Conservation (phyloP, 2,113 vertebrate genomes). For the Sebastes fasciatus region DNA sequence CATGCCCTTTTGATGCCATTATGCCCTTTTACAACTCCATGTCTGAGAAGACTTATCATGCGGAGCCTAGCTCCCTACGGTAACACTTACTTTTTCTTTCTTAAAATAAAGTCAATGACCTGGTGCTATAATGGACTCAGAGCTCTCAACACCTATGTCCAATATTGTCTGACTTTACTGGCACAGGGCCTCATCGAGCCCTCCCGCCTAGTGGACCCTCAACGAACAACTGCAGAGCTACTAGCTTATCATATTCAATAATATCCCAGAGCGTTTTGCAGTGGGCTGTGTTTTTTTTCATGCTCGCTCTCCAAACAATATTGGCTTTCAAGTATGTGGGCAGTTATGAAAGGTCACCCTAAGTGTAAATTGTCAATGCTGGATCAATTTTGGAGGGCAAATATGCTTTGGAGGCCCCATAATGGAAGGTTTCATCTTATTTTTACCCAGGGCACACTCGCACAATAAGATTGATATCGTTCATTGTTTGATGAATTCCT, state of each 20-base stretch:
- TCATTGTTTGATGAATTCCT: constrained; percentile 84
- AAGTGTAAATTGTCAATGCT: constrained; percentile 86
- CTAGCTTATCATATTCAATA: constrained; percentile 69
- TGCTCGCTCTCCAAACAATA: constrained; percentile 71
- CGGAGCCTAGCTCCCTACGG: constrained; percentile 12
- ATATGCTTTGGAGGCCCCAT: constrained; percentile 81
- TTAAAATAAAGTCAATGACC: constrained; percentile 27
- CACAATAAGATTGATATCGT: constrained; percentile 79
- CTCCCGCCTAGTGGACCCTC: constrained; percentile 50
- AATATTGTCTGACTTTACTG: constrained; percentile 47
- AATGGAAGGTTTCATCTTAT: constrained; percentile 85
- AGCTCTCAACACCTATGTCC: constrained; percentile 37
- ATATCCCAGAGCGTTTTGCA: constrained; percentile 65
- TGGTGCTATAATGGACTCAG: constrained; percentile 16
- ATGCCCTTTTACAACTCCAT: constrained; percentile 48
- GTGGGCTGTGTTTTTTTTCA: constrained; percentile 50
- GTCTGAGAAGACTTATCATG: constrained; percentile 35
- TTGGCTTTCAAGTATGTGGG: constrained; percentile 79
- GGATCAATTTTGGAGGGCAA: constrained; percentile 81
- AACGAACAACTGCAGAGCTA: constrained; percentile 49
- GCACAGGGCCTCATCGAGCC: constrained; percentile 34
- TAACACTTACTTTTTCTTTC: not conserved
- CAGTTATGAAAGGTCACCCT: constrained; percentile 83
- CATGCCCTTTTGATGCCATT: constrained; percentile 46
- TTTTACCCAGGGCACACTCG: constrained; percentile 80